Evolutionary conservation across 2,888 invertebrate genomes (phyloP).

Genomic region (Andrena chrysosceles): DNA sequence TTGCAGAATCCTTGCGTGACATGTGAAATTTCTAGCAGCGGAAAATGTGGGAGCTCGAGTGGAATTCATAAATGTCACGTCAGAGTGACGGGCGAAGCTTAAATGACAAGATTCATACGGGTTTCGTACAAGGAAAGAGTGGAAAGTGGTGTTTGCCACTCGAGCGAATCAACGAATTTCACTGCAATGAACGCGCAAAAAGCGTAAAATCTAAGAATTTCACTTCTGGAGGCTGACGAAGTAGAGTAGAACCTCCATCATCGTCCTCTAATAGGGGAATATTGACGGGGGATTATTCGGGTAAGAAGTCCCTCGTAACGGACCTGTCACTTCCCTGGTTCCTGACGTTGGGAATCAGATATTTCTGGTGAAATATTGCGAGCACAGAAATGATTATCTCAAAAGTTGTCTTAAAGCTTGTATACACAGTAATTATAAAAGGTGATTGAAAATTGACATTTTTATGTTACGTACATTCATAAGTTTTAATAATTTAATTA

Average conservation of each 20-base stretch:
- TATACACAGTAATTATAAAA: too few species aligned
- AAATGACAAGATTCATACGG: background rate
- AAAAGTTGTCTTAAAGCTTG: too few species aligned
- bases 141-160: constrained; percentile 24
- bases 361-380: too few species aligned
- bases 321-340: too few species aligned
- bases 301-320: background rate
- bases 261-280: background rate
- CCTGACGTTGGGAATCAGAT: too few species aligned
- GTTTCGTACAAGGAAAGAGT: constrained; percentile 15
- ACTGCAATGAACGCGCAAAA: background rate
- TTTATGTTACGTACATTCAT: too few species aligned
- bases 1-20: background rate
- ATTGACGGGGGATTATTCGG: background rate
- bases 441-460: too few species aligned
- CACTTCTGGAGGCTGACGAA: background rate
- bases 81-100: background rate
- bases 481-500: too few species aligned
- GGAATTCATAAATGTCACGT: background rate
- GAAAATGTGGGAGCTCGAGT: background rate
- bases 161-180: constrained; percentile 15
- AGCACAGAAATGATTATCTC: too few species aligned
- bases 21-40: background rate
- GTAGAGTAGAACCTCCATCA: background rate
- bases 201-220: constrained; percentile 30